Conservation (phyloP, 2,888 invertebrate species). For the Patella ulyssiponensis region DNA sequence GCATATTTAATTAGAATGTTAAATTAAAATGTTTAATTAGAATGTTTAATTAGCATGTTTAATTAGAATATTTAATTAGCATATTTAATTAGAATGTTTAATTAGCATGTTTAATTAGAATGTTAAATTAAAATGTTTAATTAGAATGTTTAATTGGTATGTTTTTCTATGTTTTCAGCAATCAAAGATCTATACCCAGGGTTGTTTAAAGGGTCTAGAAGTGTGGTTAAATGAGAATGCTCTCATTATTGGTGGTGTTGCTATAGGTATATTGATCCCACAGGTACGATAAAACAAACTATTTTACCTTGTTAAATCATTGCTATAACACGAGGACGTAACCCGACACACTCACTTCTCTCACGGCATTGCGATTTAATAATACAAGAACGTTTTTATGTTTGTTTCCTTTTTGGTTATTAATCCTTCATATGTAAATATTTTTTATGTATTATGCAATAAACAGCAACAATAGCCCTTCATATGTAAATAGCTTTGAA, state of each 20-base stretch:
- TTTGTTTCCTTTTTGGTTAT: too few relatives aligned
- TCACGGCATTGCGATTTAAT: too few relatives aligned
- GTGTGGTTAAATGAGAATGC: slow-evolving; percentile 30
- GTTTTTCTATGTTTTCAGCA: not conserved
- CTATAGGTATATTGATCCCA: slow-evolving; percentile 48
- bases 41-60: not conserved
- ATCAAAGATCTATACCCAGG: slow-evolving; percentile 28
- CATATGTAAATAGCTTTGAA: too few relatives aligned
- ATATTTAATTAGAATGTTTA: not conserved
- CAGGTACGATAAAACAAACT: slow-evolving; percentile 41
- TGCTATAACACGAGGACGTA: too few relatives aligned
- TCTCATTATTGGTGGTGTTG: slow-evolving; percentile 33
- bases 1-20: too few relatives aligned
- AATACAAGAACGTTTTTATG: too few relatives aligned
- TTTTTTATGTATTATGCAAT: too few relatives aligned
- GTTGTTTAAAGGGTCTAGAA: slow-evolving; percentile 39
- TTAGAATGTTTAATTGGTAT: not conserved
- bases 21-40: not conserved
- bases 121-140: not conserved
- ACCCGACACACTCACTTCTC: too few relatives aligned
- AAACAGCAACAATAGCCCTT: too few relatives aligned
- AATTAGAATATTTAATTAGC: too few relatives aligned
- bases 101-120: too few relatives aligned
- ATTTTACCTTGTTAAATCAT: not conserved
- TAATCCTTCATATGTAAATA: too few relatives aligned